Evolutionary conservation across 2,797 vertebrate genomes (phyloP).

Genomic region (Moxostoma hubbsi): DNA sequence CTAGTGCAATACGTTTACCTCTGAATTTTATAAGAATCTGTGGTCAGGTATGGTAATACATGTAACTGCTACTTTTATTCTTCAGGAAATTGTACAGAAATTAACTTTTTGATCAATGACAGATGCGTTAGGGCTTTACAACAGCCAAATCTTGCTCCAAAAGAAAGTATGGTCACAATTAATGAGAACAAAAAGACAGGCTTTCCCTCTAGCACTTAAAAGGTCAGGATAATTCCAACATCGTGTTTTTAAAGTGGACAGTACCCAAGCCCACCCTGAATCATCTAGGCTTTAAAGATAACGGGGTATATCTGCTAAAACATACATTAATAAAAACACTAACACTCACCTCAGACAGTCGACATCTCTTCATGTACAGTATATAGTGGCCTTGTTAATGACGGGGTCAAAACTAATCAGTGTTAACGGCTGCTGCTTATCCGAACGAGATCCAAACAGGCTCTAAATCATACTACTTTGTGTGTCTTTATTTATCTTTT

Average conservation of each 20-base stretch:
- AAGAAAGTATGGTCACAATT: background rate
- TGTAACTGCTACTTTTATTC: background rate
- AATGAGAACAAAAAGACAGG: background rate
- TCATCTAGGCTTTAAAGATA: conserved; percentile 35
- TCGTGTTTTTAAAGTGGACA: background rate
- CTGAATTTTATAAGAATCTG: background rate
- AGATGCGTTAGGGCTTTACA: background rate
- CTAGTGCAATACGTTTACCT: conserved; percentile 9
- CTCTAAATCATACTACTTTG: conserved; percentile 16
- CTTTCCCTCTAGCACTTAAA: background rate
- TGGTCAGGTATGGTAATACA: background rate
- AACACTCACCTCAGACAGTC: conserved; percentile 26
- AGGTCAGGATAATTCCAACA: conserved; percentile 9
- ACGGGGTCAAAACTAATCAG: conserved; percentile 4
- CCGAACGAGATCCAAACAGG: background rate
- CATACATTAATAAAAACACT: conserved; percentile 16
- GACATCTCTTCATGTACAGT: conserved; percentile 23
- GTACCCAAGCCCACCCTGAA: conserved; percentile 2
- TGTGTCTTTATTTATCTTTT: conserved; percentile 14
- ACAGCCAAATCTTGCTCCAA: background rate
- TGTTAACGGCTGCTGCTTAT: conserved; percentile 11
- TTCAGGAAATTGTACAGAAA: conserved; percentile 3
- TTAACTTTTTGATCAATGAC: background rate
- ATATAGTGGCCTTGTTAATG: conserved; percentile 21
- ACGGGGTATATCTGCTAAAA: conserved; percentile 17